Percentiles rank a stretch among this genome's conserved stretches.
These are phyloP conservation scores for Carassius auratus DNA, from an alignment of 2,113 vertebrate genomes.

Conservation along the genomic window DNA sequence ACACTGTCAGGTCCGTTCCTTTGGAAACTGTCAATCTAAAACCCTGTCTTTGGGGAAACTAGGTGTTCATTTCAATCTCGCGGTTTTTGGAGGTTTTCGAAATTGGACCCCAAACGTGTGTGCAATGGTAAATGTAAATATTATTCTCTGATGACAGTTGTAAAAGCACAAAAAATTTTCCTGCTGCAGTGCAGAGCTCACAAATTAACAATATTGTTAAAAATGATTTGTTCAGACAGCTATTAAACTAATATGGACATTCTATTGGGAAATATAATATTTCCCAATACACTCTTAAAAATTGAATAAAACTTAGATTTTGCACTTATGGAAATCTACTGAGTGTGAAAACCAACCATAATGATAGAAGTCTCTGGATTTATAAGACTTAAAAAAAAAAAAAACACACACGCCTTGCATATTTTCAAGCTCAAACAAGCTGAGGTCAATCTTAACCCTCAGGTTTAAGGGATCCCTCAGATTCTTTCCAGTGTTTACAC, in stretches of 20 bases:
- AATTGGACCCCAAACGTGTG: too few species aligned
- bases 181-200: not conserved
- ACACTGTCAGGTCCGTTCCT: not conserved
- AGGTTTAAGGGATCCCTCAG: conserved; percentile 16
- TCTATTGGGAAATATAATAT: not conserved
- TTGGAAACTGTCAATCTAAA: not conserved
- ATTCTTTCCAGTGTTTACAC: conserved; percentile 19
- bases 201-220: not conserved
- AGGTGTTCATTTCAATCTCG: not conserved
- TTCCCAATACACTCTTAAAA: not conserved
- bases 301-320: not conserved
- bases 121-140: not conserved
- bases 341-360: not conserved
- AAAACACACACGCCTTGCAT: too few species aligned
- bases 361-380: not conserved
- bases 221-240: not conserved
- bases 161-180: not conserved
- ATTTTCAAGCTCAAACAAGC: not conserved
- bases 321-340: not conserved
- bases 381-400: not conserved
- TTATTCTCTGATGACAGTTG: too few species aligned
- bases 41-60: not conserved
- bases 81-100: not conserved
- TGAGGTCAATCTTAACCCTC: conserved; percentile 19
- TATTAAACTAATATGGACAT: not conserved